phyloP scores from a whole-genome alignment of 2,113 vertebrate genomes.

The Gnathonemus longibarbis region DNA sequence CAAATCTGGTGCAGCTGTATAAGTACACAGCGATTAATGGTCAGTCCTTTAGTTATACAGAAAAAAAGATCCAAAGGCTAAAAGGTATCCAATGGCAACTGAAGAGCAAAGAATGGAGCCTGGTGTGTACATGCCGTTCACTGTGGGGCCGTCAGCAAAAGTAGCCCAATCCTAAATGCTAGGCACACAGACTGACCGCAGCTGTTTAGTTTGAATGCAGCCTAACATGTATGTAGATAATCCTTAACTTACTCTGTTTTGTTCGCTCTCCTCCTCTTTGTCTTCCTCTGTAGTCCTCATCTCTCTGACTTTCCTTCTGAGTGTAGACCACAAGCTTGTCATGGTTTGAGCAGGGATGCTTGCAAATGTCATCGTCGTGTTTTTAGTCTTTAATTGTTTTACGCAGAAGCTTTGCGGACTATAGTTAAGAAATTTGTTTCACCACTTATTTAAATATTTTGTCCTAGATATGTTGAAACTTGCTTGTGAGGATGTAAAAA shows the following conservation, averaged over 20 bases:
- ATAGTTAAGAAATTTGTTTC: neutral
- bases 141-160: neutral
- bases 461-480: neutral
- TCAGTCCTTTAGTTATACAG: neutral
- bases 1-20: neutral
- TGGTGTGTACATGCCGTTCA: neutral
- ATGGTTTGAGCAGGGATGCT: neutral
- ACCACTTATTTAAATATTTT: neutral
- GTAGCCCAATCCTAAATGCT: neutral
- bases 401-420: neutral
- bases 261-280: neutral
- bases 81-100: conserved; percentile 5
- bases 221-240: neutral
- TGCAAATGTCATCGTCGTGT: too few species aligned
- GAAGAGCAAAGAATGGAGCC: neutral
- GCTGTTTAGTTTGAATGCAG: neutral
- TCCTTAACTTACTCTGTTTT: neutral
- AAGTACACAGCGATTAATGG: neutral
- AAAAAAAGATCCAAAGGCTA: neutral
- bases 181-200: neutral
- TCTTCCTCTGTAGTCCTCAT: neutral
- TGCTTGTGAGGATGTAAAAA: neutral
- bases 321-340: neutral
- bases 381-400: neutral
- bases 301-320: neutral